Conservation (phyloP, 1,140 invertebrate species). For the Cecropterus lyciades region DNA sequence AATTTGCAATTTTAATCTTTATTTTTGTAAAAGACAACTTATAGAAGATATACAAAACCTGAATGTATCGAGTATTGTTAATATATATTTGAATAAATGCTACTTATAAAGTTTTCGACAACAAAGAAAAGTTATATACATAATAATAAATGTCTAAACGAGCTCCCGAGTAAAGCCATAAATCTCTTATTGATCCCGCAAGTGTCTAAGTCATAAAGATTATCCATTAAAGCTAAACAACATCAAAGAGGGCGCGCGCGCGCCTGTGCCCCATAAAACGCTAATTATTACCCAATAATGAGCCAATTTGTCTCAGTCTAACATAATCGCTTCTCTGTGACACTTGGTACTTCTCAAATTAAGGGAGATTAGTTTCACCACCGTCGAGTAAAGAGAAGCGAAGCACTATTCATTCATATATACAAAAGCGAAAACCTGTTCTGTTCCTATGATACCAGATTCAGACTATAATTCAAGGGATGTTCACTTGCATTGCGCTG, state of each 20-base stretch:
- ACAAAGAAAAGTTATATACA: not conserved
- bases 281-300: slow-evolving; percentile 35
- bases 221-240: slow-evolving; percentile 15
- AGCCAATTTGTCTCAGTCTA: slow-evolving; percentile 24
- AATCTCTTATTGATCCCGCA: slow-evolving; percentile 4
- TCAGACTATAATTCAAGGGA: too few species aligned
- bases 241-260: slow-evolving; percentile 5
- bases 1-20: too few species aligned
- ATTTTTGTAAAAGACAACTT: too few species aligned
- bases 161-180: not conserved
- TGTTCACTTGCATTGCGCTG: too few species aligned
- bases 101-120: not conserved
- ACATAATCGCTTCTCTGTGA: slow-evolving; percentile 24
- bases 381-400: slow-evolving; percentile 9
- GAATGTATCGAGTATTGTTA: too few species aligned
- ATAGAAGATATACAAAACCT: too few species aligned
- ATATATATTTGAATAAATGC: too few species aligned
- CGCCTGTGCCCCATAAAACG: slow-evolving; percentile 16
- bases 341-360: slow-evolving; percentile 38
- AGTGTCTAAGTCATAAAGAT: slow-evolving; percentile 2
- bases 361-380: slow-evolving; percentile 13
- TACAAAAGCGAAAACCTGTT: too few species aligned
- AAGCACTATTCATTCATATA: too few species aligned
- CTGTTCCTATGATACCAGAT: too few species aligned
- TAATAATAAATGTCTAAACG: not conserved